Base-by-base conservation (phyloP, 2,113 vertebrate genomes). In the Bubo scandiacus region DNA sequence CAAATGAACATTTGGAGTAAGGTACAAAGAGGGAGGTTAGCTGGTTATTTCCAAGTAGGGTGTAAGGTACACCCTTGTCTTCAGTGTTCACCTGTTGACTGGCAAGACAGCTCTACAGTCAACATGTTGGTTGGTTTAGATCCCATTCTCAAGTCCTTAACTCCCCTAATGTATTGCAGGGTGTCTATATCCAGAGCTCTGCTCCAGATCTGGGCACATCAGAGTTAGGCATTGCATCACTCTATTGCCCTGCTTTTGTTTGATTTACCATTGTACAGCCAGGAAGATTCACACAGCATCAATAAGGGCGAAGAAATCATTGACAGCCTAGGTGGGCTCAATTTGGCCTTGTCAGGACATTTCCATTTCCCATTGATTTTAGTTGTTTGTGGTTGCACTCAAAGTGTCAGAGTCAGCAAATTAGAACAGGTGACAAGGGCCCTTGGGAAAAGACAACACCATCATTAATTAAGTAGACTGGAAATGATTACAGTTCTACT, bases 361-460 rank as follows among this genome's bases (percentile, higher is more conserved):
- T 95, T 94, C 92, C 89, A 94, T 94, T 97, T 77, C 58, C 89
- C 62, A 95, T 77, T 80, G 89, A 97, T 96, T 92, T 92, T 30
- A 55, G 70, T 58, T 90, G 81, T 77, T 91, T 5, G 15, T 62
- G 67, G 91, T 62, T 66, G 74, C 62, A 62, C 2, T 1, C 49
- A 4, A 86, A 89, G 78, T 73, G 61, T 89, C 72, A 86, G 80
- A 83, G 68, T 47, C 88, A 94, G 86, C 16, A 10, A 91, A 66
- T 95, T 73, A 92, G 62, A 95, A 80, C 72, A 88, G 80, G 94
- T 73, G 91, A 79, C 63, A 70, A 80, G 52, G 51, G n/a, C 91
- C 83, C 88, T 81, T 89, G 86, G 86, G 86, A 89, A 68, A 79
- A 68, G 73, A 32, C 52, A 47, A 0, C 63, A 71, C 57, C 57